Base-by-base conservation (phyloP, 2,113 vertebrate genomes). In the Hippocampus guttulatus region DNA sequence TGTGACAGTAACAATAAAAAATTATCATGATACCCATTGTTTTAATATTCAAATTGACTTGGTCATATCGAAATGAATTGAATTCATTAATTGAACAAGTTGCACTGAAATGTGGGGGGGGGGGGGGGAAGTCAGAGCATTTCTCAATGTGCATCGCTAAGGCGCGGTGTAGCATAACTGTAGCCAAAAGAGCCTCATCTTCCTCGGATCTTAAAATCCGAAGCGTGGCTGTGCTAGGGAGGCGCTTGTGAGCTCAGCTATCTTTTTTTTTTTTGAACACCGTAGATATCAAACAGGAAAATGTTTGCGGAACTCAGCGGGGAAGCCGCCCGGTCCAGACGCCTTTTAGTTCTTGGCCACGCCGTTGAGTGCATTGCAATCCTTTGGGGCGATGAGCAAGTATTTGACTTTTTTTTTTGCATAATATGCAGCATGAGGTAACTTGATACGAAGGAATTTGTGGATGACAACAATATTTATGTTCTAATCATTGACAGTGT, bases 401-500 rank as follows among this genome's bases (percentile, higher is more conserved):
- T 47, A 47, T 27, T 43, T 64, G 63, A n/a, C 41, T 45, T 45
- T 64, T 41, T 33, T 45, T 45, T 43, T 47, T 47, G 23, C 25
- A 65, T 27, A 65, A 65, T 20, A 61, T 58, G 27, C 54, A 55
- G 54, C 33, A 33, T 43, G 41, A 47, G 63, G n/a, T 40, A 11
- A 63, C 21, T n/a, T 63, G n/a, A 63, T 40, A 61, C 16, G 1
- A 30, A 38, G 58, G 61, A 63, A 63, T 63, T 63, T 40, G n/a
- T n/a, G 33, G 61, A 63, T 63, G 61, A 63, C 18, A 21, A 38
- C 61, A 63, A 40, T 40, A 62, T 62, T 62, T 62, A 33, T 40
- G 30, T 62, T 33, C 20, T 27, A 18, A 61, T 61, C 58, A 38
- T 61, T 38, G 8, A 9, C 16, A 61, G 5, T 51, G 20, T 51